phyloP scores from a whole-genome alignment of 2,113 vertebrate species.

The Ophthalmolycus amberensis region DNA sequence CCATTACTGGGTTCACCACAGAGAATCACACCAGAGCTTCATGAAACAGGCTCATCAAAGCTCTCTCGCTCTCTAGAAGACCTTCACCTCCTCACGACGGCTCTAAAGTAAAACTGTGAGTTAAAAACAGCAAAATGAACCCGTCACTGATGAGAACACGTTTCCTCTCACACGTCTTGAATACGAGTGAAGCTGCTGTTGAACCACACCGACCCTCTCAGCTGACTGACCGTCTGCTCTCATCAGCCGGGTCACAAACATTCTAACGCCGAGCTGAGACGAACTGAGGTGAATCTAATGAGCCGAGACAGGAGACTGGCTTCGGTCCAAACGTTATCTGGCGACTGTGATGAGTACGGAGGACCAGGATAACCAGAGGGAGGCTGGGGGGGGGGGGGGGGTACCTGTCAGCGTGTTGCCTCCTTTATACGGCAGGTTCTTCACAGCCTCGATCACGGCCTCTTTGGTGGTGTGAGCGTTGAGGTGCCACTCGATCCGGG shows the following conservation, averaged over 20 bases:
- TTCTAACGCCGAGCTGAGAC: not conserved
- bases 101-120: not conserved
- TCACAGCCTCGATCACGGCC: constrained; percentile 91
- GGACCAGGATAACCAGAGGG: not conserved
- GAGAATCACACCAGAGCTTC: too few relatives aligned
- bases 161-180: not conserved
- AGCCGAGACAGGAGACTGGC: not conserved
- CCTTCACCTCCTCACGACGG: too few relatives aligned
- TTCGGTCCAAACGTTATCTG: constrained; percentile 14
- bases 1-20: too few relatives aligned
- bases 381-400: not conserved
- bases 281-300: constrained; percentile 4
- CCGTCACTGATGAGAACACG: too few relatives aligned
- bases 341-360: not conserved
- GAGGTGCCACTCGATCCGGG: constrained; percentile 96
- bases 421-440: constrained; percentile 95
- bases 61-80: too few relatives aligned
- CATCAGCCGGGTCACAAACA: constrained; percentile 9
- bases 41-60: too few relatives aligned
- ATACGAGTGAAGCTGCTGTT: not conserved
- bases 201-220: not conserved
- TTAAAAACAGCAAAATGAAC: not conserved
- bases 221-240: not conserved
- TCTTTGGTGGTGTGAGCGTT: constrained; percentile 91
- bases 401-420: constrained; percentile 96